Conservation (phyloP, 2,797 vertebrate species). For the Florisuga fusca region DNA sequence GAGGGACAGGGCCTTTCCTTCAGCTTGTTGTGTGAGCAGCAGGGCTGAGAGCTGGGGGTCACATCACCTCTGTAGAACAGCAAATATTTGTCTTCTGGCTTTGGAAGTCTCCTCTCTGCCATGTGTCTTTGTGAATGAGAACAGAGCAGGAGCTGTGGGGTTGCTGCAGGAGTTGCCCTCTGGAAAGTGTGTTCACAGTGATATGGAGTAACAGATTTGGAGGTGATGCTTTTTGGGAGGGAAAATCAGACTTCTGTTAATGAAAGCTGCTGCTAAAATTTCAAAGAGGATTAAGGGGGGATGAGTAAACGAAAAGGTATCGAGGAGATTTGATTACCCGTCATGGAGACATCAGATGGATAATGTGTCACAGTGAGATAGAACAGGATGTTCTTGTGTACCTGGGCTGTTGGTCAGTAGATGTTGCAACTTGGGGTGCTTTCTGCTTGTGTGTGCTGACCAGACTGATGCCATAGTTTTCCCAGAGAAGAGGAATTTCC, state of each 20-base stretch:
- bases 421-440: fast-evolving
- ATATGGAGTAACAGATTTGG: background rate
- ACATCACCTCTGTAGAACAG: fast-evolving
- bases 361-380: fast-evolving
- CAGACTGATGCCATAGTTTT: fast-evolving
- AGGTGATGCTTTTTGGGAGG: background rate
- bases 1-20: background rate
- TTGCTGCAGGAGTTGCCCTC: background rate
- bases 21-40: fast-evolving
- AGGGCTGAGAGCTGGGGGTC: background rate
- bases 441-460: background rate
- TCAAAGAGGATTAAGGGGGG: background rate
- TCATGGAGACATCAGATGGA: background rate
- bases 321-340: background rate
- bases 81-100: background rate
- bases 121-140: background rate
- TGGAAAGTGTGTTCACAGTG: fast-evolving
- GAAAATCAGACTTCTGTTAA: background rate
- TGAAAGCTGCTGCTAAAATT: background rate
- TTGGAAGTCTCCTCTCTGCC: background rate
- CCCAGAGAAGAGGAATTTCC: background rate
- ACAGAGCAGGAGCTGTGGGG: fast-evolving
- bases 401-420: fast-evolving
- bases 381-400: background rate
- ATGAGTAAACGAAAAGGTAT: background rate